phyloP scores from a whole-genome alignment of 2,113 vertebrate species.

The Desmodus rotundus region DNA sequence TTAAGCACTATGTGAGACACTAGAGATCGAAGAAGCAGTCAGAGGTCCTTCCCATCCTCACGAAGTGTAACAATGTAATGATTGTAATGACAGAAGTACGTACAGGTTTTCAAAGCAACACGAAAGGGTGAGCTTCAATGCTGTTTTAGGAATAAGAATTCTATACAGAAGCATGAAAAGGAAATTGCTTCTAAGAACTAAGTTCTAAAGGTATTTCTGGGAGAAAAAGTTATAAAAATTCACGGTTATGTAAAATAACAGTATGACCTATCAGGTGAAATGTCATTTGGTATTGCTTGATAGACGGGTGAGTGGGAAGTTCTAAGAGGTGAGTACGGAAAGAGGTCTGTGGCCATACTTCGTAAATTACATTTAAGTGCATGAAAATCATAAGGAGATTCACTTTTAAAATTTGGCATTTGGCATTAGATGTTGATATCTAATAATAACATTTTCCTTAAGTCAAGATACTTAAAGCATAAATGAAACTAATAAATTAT shows the following conservation, averaged over 20 bases:
- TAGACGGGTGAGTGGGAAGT: background rate
- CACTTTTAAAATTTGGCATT: background rate
- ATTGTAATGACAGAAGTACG: background rate
- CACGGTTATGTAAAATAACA: background rate
- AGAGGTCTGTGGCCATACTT: background rate
- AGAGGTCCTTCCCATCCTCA: background rate
- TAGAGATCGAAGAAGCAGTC: background rate
- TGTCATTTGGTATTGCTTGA: background rate
- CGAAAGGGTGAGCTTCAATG: background rate
- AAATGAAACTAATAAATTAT: conserved; percentile 26
- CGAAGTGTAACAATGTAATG: background rate
- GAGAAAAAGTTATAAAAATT: background rate
- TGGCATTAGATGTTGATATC: background rate
- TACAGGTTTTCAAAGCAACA: background rate
- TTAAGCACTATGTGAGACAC: background rate
- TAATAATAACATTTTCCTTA: background rate
- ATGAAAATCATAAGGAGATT: background rate
- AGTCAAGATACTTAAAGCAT: background rate
- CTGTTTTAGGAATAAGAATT: background rate
- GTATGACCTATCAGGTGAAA: background rate
- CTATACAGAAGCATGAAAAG: background rate
- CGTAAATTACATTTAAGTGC: background rate
- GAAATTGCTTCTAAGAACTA: background rate
- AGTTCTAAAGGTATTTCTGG: background rate
- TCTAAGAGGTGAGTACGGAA: background rate